Conservation (phyloP, 2,797 vertebrate genomes). For the Nannoperca australis region DNA sequence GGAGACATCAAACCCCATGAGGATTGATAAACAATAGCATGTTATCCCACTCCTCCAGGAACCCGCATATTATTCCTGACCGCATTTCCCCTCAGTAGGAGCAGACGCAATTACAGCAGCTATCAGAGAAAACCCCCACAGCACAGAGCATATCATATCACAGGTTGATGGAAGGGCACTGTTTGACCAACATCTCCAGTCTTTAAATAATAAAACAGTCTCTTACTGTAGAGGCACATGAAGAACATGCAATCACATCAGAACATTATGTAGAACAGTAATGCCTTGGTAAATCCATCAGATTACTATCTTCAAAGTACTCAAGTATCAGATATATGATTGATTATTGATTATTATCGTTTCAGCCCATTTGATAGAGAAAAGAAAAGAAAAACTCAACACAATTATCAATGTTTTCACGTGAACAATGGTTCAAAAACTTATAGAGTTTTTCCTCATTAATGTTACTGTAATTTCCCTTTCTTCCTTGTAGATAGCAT, state of each 20-base stretch:
- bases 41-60: slow-evolving; percentile 31
- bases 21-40: slow-evolving; percentile 15
- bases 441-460: too few relatives aligned
- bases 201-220: not conserved
- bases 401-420: not conserved
- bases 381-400: not conserved
- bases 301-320: not conserved
- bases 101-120: not conserved
- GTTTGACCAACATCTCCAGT: not conserved
- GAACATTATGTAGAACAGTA: not conserved
- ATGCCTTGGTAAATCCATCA: not conserved
- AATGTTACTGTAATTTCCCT: too few relatives aligned
- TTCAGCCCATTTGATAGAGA: not conserved
- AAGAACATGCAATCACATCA: not conserved
- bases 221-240: not conserved
- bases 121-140: slow-evolving; percentile 13
- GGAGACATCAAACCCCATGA: slow-evolving; percentile 15
- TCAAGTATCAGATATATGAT: not conserved
- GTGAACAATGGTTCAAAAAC: too few relatives aligned
- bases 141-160: slow-evolving; percentile 15
- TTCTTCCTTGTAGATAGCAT: too few relatives aligned
- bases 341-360: too few relatives aligned
- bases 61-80: slow-evolving; percentile 9
- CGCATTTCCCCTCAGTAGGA: slow-evolving; percentile 29
- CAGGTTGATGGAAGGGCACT: not conserved